phyloP scores from a whole-genome alignment of 2,113 vertebrate species.

The Scopus umbretta region DNA sequence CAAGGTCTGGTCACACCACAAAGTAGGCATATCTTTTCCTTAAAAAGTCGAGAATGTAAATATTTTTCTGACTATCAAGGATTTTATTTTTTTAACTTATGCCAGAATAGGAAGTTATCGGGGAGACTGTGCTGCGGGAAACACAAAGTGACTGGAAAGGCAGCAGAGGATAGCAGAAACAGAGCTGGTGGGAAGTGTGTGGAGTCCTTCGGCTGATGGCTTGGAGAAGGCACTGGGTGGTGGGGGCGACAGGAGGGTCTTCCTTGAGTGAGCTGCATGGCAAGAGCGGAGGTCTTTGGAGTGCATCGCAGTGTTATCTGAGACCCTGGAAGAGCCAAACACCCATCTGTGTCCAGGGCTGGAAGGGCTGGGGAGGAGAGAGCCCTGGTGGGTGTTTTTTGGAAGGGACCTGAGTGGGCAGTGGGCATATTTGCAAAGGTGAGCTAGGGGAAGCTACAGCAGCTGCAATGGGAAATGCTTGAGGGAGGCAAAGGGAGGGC shows the following conservation, averaged over 20 bases:
- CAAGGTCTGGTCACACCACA: neutral
- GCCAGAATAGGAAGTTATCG: neutral
- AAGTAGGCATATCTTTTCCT: neutral
- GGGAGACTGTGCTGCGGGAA: neutral
- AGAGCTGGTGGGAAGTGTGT: fast-evolving
- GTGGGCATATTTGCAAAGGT: neutral
- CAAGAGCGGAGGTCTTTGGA: neutral
- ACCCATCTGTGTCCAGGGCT: neutral
- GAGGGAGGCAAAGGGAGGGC: neutral
- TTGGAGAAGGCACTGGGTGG: neutral
- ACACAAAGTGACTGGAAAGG: neutral
- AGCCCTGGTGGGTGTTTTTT: neutral
- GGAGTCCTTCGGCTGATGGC: neutral
- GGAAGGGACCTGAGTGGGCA: neutral
- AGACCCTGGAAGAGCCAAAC: neutral
- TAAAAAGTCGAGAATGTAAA: neutral
- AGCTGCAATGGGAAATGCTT: neutral
- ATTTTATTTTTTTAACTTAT: neutral
- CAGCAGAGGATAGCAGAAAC: neutral
- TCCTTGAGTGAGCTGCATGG: no score
- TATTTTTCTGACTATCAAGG: neutral
- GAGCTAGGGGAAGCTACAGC: neutral
- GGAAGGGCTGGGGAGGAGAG: neutral
- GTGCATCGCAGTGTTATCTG: neutral
- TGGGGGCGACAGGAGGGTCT: neutral